phyloP scores from a whole-genome alignment of 2,797 vertebrate species.

The Amazona ochrocephala region DNA sequence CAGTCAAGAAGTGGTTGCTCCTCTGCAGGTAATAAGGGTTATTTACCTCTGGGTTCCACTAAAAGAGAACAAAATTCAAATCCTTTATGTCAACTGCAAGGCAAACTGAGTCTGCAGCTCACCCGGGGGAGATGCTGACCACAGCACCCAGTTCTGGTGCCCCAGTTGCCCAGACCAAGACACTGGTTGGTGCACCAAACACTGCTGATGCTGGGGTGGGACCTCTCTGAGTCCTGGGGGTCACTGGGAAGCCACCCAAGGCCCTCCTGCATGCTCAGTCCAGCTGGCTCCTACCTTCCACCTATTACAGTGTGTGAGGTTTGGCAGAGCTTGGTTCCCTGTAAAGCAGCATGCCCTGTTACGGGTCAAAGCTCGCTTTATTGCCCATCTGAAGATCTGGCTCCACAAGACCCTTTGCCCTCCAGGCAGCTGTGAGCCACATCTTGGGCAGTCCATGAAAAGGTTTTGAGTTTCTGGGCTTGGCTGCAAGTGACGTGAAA shows the following conservation, averaged over 20 bases:
- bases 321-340: slow-evolving; percentile 12
- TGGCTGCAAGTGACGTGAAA: neutral
- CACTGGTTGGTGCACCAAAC: neutral
- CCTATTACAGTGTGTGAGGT: neutral
- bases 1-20: neutral
- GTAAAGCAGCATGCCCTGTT: neutral
- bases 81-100: neutral
- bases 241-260: neutral
- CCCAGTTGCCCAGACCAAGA: neutral
- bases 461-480: slow-evolving; percentile 43
- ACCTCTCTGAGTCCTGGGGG: neutral
- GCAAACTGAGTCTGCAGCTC: neutral
- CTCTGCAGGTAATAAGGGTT: neutral
- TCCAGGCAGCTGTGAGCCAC: neutral
- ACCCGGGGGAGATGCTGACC: neutral
- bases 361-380: neutral
- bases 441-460: neutral
- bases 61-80: neutral
- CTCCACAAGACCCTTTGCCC: neutral
- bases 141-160: neutral
- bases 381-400: neutral
- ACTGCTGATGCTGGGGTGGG: neutral
- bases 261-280: neutral
- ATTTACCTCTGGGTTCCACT: neutral
- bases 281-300: neutral